Conservation (phyloP, 2,113 vertebrate genomes). For the Thomomys bottae region DNA sequence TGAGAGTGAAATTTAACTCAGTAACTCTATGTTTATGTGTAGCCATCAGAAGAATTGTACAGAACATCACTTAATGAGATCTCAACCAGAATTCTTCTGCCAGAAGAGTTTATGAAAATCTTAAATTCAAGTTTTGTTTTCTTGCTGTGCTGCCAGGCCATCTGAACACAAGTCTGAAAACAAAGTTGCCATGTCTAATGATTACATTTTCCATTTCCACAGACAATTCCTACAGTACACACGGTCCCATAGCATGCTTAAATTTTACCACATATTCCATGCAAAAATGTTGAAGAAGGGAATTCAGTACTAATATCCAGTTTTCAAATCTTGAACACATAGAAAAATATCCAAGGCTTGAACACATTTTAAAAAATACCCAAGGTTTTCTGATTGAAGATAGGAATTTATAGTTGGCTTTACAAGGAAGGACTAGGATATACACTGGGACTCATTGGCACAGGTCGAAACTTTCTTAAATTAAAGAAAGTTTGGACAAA, state of each 20-base stretch:
- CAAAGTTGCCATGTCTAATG: background rate
- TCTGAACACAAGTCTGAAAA: conserved; percentile 50
- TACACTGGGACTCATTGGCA: too few relatives aligned
- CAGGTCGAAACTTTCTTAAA: too few relatives aligned
- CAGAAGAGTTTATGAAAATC: conserved; percentile 52
- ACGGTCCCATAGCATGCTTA: background rate
- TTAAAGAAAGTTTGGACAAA: too few relatives aligned
- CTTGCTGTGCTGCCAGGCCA: background rate
- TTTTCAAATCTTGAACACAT: background rate
- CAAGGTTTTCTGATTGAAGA: background rate
- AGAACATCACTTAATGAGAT: conserved; percentile 26
- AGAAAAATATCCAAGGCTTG: background rate
- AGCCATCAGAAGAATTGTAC: background rate
- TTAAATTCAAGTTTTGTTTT: conserved; percentile 13
- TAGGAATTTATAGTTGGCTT: background rate
- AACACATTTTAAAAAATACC: background rate
- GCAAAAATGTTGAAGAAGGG: background rate
- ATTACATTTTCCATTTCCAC: conserved; percentile 37
- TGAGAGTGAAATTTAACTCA: conserved; percentile 10
- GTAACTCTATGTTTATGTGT: background rate
- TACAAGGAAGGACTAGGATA: too few relatives aligned
- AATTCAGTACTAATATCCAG: background rate
- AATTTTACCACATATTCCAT: background rate
- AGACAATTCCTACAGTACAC: conserved; percentile 8
- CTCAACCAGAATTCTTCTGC: background rate